Conservation (phyloP, 2,797 vertebrate species). For the Bryconaethiops microstoma region DNA sequence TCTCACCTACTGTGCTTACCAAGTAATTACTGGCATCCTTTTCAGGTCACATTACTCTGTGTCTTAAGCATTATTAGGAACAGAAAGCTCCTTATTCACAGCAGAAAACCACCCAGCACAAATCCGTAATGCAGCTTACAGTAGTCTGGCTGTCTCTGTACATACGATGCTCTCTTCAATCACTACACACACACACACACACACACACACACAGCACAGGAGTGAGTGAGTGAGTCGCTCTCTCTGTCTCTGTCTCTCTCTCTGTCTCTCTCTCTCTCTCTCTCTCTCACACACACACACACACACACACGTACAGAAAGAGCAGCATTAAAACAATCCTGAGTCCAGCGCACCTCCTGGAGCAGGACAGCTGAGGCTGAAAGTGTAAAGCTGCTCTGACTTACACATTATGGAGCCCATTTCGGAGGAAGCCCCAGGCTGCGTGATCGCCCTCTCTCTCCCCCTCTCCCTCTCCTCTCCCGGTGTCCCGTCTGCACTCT, state of each 20-base stretch:
- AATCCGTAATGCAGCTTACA: constrained; percentile 26
- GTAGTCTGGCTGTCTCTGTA: background rate
- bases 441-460: background rate
- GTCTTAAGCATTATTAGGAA: constrained; percentile 45
- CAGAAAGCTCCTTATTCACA: constrained; percentile 45
- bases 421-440: constrained; percentile 34
- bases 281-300: no score
- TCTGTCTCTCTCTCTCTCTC: no score
- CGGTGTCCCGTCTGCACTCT: background rate
- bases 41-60: constrained; percentile 63
- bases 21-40: constrained; percentile 44
- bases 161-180: background rate
- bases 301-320: background rate
- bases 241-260: no score
- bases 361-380: background rate
- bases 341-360: background rate
- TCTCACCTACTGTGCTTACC: constrained; percentile 1
- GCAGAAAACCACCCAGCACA: constrained; percentile 39
- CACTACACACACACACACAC: background rate
- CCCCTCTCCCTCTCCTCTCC: constrained; percentile 10
- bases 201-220: background rate
- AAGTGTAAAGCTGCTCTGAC: constrained; percentile 48
- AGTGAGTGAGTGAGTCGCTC: background rate
- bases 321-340: background rate
- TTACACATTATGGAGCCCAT: constrained; percentile 83